phyloP scores from a whole-genome alignment of 2,888 invertebrate species.

The Eupithecia insigniata region DNA sequence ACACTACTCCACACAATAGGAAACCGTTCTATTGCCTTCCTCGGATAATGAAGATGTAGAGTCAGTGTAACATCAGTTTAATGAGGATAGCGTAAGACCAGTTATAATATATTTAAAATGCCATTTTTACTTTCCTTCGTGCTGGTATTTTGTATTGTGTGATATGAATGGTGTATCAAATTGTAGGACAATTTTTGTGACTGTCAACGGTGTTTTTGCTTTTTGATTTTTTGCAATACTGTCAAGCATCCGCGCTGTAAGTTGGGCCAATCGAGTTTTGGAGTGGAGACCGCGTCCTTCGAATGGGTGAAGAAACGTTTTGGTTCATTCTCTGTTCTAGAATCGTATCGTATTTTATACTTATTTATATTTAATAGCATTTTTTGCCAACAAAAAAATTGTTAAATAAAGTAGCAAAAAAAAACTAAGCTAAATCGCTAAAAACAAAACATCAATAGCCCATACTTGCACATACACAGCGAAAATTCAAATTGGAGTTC shows the following conservation, averaged over 20 bases:
- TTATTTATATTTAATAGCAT: no score
- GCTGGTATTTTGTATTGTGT: slow-evolving; percentile 2
- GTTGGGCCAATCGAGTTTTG: neutral
- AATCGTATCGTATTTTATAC: no score
- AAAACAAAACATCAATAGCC: no score
- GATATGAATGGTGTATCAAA: slow-evolving; percentile 2
- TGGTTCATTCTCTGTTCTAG: no score
- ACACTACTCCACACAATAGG: slow-evolving; percentile 79
- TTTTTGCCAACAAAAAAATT: no score
- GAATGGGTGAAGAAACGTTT: neutral
- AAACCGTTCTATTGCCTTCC: slow-evolving; percentile 61
- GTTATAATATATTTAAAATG: slow-evolving; percentile 27
- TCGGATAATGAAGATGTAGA: slow-evolving; percentile 43
- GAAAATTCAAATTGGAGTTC: no score
- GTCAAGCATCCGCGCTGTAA: neutral
- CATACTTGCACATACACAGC: no score
- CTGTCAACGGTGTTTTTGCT: neutral
- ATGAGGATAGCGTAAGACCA: slow-evolving; percentile 22
- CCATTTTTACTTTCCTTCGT: slow-evolving; percentile 31
- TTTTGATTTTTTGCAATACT: neutral
- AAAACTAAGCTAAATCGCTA: no score
- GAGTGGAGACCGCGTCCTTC: neutral
- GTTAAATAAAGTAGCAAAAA: no score
- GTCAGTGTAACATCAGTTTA: slow-evolving; percentile 32
- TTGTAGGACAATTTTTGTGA: neutral